Base-by-base conservation (phyloP, 2,113 vertebrate species). In the Riparia riparia region DNA sequence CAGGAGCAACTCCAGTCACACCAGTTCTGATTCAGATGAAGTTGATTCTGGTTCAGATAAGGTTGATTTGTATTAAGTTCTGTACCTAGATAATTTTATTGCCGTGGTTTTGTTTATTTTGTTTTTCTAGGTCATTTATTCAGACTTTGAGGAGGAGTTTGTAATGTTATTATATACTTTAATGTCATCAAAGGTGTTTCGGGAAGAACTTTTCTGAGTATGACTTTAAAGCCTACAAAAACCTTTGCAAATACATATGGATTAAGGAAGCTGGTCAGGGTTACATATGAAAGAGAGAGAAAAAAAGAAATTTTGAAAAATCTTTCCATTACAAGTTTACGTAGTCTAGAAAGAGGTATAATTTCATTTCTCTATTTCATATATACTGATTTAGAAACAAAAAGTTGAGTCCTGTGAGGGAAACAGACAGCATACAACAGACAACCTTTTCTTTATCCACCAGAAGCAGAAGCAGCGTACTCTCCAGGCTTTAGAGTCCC, bases 41-140 rank as follows among this genome's bases (percentile, higher is more conserved):
- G 34, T 18, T 65, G 34, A 26, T 63, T 80, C 37, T 47, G 31
- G 28, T 65, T 87, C 70, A 79, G 39, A 28, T 80, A 39, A n/a
- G 39, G 34, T 18, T 65, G 34, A 26, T 63, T 80, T 82, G 24
- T 50, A 64, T 0, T 41, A 78, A 57, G 10, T 74, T 93, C 53
- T 81, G 2, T 68, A 44, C 10, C 24, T 57, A 42, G 13, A 45
- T 53, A 34, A 39, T 68, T 89, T 71, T 60, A 49, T 84, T 89
- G 17, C 39, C 12, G 1, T 56, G 7, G 68, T 84, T 24, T 53
- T 58, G 12, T 74, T 26, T 18, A 3, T 86, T 28, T 5, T 86
- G 31, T 22, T 94, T 93, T 78, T 78, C 51, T 87, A 84, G 37
- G 61, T 72, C 37, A 37, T 76, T 90, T 94, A 54, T 84, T 89